Evolutionary conservation across 2,888 invertebrate species (phyloP).

Genomic region (Scaptodrosophila latifasciaeformis): DNA sequence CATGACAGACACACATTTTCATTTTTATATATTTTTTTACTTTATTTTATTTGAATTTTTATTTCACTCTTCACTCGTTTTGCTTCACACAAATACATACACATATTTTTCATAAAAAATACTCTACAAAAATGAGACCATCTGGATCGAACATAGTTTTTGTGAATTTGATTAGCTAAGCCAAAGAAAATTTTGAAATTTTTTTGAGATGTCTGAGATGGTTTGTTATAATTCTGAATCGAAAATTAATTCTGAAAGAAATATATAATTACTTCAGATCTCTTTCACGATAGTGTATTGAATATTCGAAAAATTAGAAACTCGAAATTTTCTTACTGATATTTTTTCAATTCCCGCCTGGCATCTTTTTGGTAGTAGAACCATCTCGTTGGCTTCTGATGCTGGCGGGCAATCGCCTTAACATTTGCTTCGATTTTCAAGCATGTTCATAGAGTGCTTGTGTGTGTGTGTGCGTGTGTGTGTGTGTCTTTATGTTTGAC

Average conservation of each 20-base stretch:
- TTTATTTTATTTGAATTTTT: slow-evolving; percentile 69
- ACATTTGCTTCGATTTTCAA: slow-evolving; percentile 35
- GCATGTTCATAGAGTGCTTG: slow-evolving; percentile 18
- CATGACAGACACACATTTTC: slow-evolving; percentile 67
- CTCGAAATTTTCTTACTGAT: slow-evolving; percentile 10
- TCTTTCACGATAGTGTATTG: no score
- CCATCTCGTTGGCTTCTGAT: slow-evolving; percentile 1
- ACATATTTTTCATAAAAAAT: no score
- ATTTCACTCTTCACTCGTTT: slow-evolving; percentile 46
- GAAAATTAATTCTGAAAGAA: no score
- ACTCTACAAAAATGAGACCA: no score
- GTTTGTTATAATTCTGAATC: no score
- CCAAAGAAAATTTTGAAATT: no score
- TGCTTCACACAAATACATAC: not conserved
- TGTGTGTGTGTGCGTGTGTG: slow-evolving; percentile 4
- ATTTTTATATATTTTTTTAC: slow-evolving; percentile 35
- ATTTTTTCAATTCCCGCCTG: slow-evolving; percentile 24
- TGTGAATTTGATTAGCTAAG: no score
- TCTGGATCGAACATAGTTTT: no score
- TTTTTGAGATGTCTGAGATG: no score
- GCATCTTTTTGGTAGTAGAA: slow-evolving; percentile 30
- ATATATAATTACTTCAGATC: no score
- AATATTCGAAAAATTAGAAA: no score
- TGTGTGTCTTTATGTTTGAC: slow-evolving; percentile 3
- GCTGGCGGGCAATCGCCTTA: slow-evolving; percentile 35